Base-by-base conservation (phyloP, 2,113 vertebrate species). In the Sinocyclocheilus rhinocerous region DNA sequence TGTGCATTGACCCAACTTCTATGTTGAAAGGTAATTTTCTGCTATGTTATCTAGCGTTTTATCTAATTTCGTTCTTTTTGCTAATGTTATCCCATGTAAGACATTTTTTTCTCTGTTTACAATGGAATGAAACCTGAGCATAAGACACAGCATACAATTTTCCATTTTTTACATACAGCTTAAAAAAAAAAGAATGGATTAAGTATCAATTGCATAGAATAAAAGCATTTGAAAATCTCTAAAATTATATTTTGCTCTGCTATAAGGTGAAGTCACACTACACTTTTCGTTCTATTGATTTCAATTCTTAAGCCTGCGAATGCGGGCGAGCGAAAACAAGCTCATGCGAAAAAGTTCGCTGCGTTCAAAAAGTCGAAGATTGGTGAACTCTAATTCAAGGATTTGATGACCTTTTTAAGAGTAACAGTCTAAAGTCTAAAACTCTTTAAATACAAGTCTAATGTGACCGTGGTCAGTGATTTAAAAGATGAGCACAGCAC, bases 11-110 rank as follows among this genome's bases (percentile, higher is more conserved):
- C 11, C 24, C 16, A 12, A 7, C 65, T 70, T 83, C 29, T 12
- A 83, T 72, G 81, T 83, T 83, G 20, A 83, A 83, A 83, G 81
- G 81, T 83, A 83, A 72, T 55, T 36, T 81, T 65, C 33, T 77
- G 50, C 8, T 69, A 26, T 77, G 50, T 4, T 69, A 26, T 48
- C 65, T 69, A n/a, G 11, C 6, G 72, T 33, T 78, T 78, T 18
- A 20, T 55, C 8, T 20, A 3, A 12, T 3, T 48, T 48, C 3
- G 2, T 57, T 42, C 36, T 33, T 8, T 59, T 6, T 65, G 33
- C 2, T 11, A 39, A 39, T 11, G 33, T 4, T 29, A 18, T 69
- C 2, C 4, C 12, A 67, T 6, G 63, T 36, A 70, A 39, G 20
- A 16, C 29, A 70, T 6, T 26, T n/a, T 29, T 67, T 29, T 11